Evolutionary conservation across 2,888 invertebrate species (phyloP).

Genomic region (Leptinotarsa tumamoca): DNA sequence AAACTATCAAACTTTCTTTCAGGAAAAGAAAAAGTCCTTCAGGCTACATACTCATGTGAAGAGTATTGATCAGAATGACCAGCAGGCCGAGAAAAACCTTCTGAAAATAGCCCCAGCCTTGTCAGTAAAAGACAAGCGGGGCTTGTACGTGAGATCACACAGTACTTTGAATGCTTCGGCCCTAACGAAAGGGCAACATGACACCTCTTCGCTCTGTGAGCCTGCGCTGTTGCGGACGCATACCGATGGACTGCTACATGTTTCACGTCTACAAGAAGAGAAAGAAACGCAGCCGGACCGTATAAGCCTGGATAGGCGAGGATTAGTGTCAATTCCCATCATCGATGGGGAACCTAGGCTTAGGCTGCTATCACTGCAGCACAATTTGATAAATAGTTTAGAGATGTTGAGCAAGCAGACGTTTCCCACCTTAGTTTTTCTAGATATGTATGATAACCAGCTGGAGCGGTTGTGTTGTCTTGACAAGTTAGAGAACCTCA

Average conservation of each 20-base stretch:
- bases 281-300: slow-evolving; percentile 88
- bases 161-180: slow-evolving; percentile 66
- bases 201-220: slow-evolving; percentile 35
- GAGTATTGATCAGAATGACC: slow-evolving; percentile 52
- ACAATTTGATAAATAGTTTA: slow-evolving; percentile 86
- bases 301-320: slow-evolving; percentile 87
- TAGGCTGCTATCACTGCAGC: slow-evolving; percentile 89
- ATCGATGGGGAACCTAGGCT: slow-evolving; percentile 81
- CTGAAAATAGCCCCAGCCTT: slow-evolving; percentile 63
- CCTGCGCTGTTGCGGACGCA: slow-evolving; percentile 69
- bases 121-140: slow-evolving; percentile 55
- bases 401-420: slow-evolving; percentile 70
- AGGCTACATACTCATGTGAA: slow-evolving; percentile 51
- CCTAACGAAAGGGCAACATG: slow-evolving; percentile 50
- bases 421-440: slow-evolving; percentile 85
- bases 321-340: slow-evolving; percentile 84
- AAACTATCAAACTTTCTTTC: slow-evolving; percentile 35
- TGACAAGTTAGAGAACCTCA: slow-evolving; percentile 80
- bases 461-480: slow-evolving; percentile 87
- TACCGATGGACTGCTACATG: slow-evolving; percentile 76
- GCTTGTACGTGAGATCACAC: slow-evolving; percentile 66
- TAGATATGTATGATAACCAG: slow-evolving; percentile 95
- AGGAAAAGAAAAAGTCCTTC: slow-evolving; percentile 61
- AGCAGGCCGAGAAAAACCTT: slow-evolving; percentile 57
- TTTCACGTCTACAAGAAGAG: slow-evolving; percentile 79